Evolutionary conservation across 2,797 vertebrate genomes (phyloP), one percentile per base, ranked within the genome.

Genomic region (Cynopterus sphinx): DNA sequence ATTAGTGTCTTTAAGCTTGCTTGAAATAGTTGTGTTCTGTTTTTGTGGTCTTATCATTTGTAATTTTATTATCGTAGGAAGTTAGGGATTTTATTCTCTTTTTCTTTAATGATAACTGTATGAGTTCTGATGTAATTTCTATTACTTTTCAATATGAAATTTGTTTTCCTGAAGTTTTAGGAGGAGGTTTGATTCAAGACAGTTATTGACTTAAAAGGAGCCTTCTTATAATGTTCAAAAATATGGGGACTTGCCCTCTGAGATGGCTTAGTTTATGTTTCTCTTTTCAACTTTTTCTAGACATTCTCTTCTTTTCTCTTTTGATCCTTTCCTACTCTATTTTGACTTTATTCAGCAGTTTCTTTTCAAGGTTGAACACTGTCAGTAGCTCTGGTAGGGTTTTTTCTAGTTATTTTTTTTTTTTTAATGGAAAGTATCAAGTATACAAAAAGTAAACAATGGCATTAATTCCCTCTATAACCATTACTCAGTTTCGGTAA

Each of bases 351-450:
- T 81, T 57, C 31, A 57, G 7, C 26, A 70, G 24, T 90, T 90
- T 81, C 22, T 46, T 90, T 26, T 33, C 53, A 78, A 5, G 70
- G 15, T 46, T 70, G 75, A 81, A 71, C 65, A 24, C 53, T 81
- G 39, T 61, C 1, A 28, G 41, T 82, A 81, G n/a, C n/a, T 90
- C 41, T 59, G 39, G 5, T 70, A 39, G 53, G n/a, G 13, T 61
- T 82, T 73, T 61, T 87, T 63, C 13, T 28, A 31, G 24, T 65
- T 53, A 19, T 59, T 77, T 19, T 53, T 78, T 53, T 78, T 49
- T 75, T 85, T 89, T n/a, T 73, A 82, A 71, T 71, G 55, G 78
- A 63, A 90, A 91, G 51, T 91, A 51, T 36, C 24, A 82, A 41
- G 41, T 43, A 49, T 59, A 59, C 33, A 51, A n/a, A 51, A 61